A percentile compares a stretch with the other conserved stretches of the same genome.
Conservation (phyloP, 2,113 vertebrate genomes). For the Aleadryas rufinucha region DNA sequence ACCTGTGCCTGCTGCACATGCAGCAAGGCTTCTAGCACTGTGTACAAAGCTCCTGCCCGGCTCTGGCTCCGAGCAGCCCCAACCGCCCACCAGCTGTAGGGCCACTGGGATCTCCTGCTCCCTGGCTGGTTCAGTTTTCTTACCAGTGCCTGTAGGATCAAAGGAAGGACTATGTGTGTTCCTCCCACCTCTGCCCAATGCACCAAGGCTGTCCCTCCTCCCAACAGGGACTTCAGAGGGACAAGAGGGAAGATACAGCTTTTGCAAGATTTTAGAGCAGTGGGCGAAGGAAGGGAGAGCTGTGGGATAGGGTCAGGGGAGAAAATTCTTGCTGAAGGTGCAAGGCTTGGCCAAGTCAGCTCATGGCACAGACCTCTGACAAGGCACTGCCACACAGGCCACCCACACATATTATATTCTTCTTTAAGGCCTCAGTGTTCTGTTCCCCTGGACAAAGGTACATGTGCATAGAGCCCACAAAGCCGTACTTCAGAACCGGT, state of each 20-base stretch:
- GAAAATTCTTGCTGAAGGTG: not conserved
- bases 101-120: not conserved
- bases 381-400: not conserved
- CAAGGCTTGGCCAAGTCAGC: not conserved
- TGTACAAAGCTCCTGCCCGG: not conserved
- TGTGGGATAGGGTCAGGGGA: not conserved
- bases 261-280: not conserved
- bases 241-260: not conserved
- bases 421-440: not conserved
- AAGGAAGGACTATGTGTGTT: not conserved
- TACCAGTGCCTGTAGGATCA: not conserved
- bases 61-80: not conserved
- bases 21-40: rapidly evolving
- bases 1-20: not conserved
- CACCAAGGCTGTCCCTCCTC: not conserved
- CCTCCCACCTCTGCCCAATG: not conserved
- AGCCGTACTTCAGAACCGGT: not conserved
- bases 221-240: not conserved
- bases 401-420: not conserved
- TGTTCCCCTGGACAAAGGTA: not conserved
- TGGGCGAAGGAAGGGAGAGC: rapidly evolving
- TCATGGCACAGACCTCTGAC: not conserved
- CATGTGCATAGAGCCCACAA: rapidly evolving
- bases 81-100: not conserved
- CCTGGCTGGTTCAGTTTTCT: not conserved